These are phyloP conservation scores for Drosophila putrida DNA, from an alignment of 2,888 invertebrate genomes.

Conservation along the genomic window DNA sequence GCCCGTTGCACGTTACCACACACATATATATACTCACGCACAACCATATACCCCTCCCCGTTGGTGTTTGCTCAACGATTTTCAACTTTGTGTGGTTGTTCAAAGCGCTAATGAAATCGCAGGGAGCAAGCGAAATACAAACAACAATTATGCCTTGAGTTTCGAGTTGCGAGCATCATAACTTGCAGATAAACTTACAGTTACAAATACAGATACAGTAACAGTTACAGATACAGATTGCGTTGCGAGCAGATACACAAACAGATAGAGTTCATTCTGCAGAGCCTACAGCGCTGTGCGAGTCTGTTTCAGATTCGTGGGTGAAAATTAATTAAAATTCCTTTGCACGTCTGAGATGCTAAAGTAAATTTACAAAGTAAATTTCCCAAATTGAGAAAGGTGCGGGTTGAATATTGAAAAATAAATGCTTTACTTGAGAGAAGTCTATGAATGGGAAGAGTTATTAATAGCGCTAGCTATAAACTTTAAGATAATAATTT, in stretches of 20 bases:
- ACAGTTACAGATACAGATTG: constrained; percentile 5
- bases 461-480: not conserved
- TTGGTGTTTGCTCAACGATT: constrained; percentile 63
- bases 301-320: constrained; percentile 24
- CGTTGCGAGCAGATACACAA: constrained; percentile 1
- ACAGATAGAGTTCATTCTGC: not conserved
- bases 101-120: constrained; percentile 64
- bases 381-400: constrained; percentile 22
- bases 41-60: not conserved
- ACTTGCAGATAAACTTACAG: constrained; percentile 12
- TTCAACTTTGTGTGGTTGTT: constrained; percentile 64
- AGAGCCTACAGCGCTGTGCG: not conserved
- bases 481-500: not conserved
- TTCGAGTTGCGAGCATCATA: constrained; percentile 3
- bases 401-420: not conserved
- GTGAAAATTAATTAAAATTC: constrained; percentile 66
- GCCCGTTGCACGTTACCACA: constrained; percentile 43
- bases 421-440: not conserved
- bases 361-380: constrained; percentile 36
- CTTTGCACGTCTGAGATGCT: constrained; percentile 29
- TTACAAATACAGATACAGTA: not conserved
- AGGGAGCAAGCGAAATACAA: constrained; percentile 47
- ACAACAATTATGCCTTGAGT: constrained; percentile 46
- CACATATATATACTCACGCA: not conserved
- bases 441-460: not conserved